Base-by-base conservation (phyloP, 1,140 invertebrate species). In the Dolichoris vasculosae region DNA sequence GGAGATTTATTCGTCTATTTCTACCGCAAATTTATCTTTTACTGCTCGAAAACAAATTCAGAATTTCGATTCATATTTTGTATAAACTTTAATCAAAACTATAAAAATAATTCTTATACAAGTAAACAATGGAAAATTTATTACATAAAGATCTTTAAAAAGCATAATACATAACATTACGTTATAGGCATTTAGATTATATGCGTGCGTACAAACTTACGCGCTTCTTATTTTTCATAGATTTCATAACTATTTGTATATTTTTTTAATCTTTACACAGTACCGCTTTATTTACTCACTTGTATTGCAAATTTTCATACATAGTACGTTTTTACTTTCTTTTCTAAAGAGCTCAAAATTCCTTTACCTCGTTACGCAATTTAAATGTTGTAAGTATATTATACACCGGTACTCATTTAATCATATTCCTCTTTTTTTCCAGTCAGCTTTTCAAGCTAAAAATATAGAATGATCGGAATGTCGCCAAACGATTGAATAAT, bases 91-190 rank as follows among this genome's bases (percentile, higher is more conserved):
- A 1, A 3, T 67, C 35, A 17, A 67, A 67, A 67, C 4, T 9
- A 17, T 35, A n/a, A 67, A 32, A 67, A 32, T 13, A 59, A 26
- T 59, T 59, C 32, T 11, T 67, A 7, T 32, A 32, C 30, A 35
- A 17, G 1, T 0, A 13, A 67, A 55, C 46, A 46, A 67, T 64
- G 30, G 55, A 69, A 15, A 81, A 81, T 15, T n/a, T 32, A 7
- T 30, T 26, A 73, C 48, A 83, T 83, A 83, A 83, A 76, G 71
- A 83, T 83, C 82, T 46, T 63, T 64, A 38, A 76, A 63, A 63
- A 76, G 35, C 23, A 46, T 17, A 6, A 6, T 23, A 3, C 30
- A 55, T 1, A 48, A 63, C 40, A 2, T 26, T 59, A 20, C 26
- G 7, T 40, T 63, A n/a, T 0, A 40, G 46, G 15, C 17, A 55